Percentiles rank a stretch among this genome's conserved stretches.
Conservation (phyloP, 1,140 invertebrate genomes). For the Drusus annulatus region DNA sequence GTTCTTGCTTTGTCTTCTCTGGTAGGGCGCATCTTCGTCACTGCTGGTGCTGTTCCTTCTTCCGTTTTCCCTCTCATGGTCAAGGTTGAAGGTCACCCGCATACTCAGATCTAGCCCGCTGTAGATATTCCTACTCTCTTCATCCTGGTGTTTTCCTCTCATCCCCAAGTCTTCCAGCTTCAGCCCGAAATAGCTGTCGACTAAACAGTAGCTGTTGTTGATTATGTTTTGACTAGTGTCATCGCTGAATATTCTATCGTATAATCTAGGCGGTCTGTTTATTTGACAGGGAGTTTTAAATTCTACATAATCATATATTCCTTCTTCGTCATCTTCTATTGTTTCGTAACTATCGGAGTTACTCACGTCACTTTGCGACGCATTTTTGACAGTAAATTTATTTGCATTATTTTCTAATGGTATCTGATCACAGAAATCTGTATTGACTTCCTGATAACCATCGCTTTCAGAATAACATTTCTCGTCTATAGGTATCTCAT, state of each 20-base stretch:
- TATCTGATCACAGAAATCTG: neutral
- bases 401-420: neutral
- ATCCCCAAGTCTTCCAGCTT: constrained; percentile 44
- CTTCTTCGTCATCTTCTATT: constrained; percentile 28
- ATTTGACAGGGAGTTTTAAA: constrained; percentile 27
- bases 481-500: neutral
- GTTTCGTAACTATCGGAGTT: constrained; percentile 30
- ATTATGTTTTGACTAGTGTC: constrained; percentile 40
- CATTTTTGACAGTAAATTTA: neutral
- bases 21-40: constrained; percentile 55
- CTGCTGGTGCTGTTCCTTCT: constrained; percentile 39
- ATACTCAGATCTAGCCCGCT: constrained; percentile 46
- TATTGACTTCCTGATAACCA: constrained; percentile 9
- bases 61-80: constrained; percentile 16
- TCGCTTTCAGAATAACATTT: neutral
- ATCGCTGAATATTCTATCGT: constrained; percentile 55
- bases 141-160: neutral
- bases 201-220: constrained; percentile 30
- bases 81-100: constrained; percentile 57
- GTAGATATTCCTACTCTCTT: neutral
- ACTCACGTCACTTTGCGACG: neutral
- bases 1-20: constrained; percentile 49
- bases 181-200: constrained; percentile 30
- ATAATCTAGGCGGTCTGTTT: constrained; percentile 27
- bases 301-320: constrained; percentile 50